Conservation (phyloP, 2,797 vertebrate species). For the Heteromormyrus szaboi region DNA sequence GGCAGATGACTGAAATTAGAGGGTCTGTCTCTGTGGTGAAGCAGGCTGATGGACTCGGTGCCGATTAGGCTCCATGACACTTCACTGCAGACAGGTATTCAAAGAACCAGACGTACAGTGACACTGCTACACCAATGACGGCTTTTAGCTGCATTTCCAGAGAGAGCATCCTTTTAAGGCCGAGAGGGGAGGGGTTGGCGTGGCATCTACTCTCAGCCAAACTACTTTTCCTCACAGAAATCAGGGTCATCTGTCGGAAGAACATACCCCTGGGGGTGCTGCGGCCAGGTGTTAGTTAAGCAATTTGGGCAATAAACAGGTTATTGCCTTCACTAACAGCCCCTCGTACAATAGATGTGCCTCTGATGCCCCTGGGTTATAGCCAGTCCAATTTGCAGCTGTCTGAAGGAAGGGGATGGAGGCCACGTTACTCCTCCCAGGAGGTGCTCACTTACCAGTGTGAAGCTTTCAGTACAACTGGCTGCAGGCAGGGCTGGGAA, state of each 20-base stretch:
- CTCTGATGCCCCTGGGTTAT: neutral
- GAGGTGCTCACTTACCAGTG: neutral
- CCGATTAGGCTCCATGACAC: neutral
- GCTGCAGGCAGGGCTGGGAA: neutral
- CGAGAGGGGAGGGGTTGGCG: neutral
- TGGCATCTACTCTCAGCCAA: neutral
- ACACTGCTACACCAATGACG: neutral
- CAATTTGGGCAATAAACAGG: neutral
- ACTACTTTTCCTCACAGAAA: conserved; percentile 1
- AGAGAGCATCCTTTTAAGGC: neutral
- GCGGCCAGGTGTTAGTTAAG: neutral
- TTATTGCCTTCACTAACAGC: conserved; percentile 3
- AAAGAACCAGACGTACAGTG: no score
- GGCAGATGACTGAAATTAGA: neutral
- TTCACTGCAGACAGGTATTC: neutral
- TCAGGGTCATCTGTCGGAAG: neutral
- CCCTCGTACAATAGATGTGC: neutral
- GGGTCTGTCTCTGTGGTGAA: neutral
- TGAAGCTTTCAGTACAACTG: neutral
- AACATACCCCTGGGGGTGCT: neutral
- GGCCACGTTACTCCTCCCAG: neutral
- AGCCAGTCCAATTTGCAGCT: neutral
- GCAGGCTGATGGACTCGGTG: neutral
- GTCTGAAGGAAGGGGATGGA: neutral
- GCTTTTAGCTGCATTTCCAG: neutral